Evolutionary conservation across 2,797 vertebrate species (phyloP).

Genomic region (Lophotriccus pileatus): DNA sequence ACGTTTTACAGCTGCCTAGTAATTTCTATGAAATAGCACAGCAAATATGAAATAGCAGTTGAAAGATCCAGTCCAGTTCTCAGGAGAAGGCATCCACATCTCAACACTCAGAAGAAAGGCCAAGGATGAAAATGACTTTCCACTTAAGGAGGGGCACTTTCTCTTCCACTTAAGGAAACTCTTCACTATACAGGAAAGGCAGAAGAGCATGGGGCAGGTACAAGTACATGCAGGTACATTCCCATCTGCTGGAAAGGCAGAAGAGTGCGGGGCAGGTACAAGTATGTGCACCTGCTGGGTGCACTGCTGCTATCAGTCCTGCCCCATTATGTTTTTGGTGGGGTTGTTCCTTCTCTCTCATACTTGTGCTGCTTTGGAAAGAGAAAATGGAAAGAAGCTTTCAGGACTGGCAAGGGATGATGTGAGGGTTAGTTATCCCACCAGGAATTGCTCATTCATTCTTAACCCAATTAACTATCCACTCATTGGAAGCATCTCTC

Average conservation of each 20-base stretch:
- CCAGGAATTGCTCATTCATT: not conserved
- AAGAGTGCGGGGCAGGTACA: not conserved
- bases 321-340: not conserved
- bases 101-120: not conserved
- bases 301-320: not conserved
- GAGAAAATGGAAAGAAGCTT: not conserved
- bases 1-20: not conserved
- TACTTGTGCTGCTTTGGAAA: not conserved
- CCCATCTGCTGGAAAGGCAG: not conserved
- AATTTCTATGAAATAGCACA: not conserved
- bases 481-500: not conserved
- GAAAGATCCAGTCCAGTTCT: not conserved
- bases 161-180: not conserved
- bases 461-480: not conserved
- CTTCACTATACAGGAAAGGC: not conserved
- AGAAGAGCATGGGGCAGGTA: not conserved
- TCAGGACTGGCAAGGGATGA: not conserved
- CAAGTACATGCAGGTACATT: not conserved
- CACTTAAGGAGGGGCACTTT: not conserved
- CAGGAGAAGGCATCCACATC: not conserved
- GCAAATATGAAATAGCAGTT: not conserved
- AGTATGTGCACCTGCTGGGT: not conserved
- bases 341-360: not conserved
- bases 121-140: not conserved
- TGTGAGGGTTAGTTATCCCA: not conserved